Evolutionary conservation across 2,888 invertebrate genomes (phyloP).

Genomic region (Polia nebulosa): DNA sequence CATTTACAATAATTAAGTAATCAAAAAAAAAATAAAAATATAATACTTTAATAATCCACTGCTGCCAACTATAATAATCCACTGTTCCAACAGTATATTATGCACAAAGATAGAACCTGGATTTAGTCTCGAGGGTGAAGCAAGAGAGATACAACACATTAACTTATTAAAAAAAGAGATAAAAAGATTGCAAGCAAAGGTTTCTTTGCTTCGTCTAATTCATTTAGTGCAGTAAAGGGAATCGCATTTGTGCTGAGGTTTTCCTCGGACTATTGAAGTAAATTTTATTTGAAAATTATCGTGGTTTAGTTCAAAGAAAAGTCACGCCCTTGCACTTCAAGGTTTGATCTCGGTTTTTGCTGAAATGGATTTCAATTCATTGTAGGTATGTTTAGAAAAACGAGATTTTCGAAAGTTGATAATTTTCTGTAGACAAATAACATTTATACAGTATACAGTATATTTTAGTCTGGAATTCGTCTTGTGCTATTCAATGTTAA

Average conservation of each 20-base stretch:
- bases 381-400: not conserved
- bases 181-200: conserved; percentile 12
- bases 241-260: conserved; percentile 1
- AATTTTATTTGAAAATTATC: conserved; percentile 8
- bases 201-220: conserved; percentile 20
- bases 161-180: conserved; percentile 48
- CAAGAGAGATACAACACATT: conserved; percentile 33
- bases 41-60: not conserved
- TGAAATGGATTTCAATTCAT: not conserved
- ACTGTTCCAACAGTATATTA: not conserved
- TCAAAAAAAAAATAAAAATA: no score
- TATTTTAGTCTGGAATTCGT: not conserved
- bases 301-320: not conserved
- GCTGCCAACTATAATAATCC: not conserved
- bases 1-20: no score
- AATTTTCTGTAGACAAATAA: no score
- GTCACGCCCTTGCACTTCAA: not conserved
- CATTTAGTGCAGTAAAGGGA: conserved; percentile 23
- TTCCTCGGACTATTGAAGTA: not conserved
- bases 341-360: not conserved
- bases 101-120: conserved; percentile 14
- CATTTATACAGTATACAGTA: not conserved
- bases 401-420: not conserved
- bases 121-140: conserved; percentile 16
- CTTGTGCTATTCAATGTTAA: no score